Conservation (phyloP, 2,888 invertebrate genomes). For the Pocota personata region DNA sequence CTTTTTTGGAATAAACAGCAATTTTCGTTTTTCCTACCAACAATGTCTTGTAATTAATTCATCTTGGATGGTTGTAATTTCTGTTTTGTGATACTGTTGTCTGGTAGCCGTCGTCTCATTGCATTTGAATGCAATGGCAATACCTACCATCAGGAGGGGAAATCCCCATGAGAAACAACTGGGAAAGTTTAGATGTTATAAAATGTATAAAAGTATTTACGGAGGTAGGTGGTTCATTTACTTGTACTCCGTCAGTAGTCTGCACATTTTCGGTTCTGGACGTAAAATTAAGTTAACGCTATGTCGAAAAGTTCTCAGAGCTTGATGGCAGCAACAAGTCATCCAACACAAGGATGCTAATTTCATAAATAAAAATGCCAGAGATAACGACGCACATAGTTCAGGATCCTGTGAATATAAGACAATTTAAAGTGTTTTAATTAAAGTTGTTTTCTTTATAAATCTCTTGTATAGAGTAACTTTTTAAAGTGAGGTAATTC, state of each 20-base stretch:
- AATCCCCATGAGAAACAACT: constrained; percentile 81
- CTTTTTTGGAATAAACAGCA: not conserved
- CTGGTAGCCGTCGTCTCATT: constrained; percentile 79
- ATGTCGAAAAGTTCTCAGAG: constrained; percentile 62
- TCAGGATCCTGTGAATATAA: constrained; percentile 48
- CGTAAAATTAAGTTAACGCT: constrained; percentile 62
- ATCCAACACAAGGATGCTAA: constrained; percentile 64
- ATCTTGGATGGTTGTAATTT: constrained; percentile 71
- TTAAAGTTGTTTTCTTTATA: not conserved
- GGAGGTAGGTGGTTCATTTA: not conserved
- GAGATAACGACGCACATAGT: constrained; percentile 50
- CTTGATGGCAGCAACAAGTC: constrained; percentile 64
- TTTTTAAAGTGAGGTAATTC: not conserved
- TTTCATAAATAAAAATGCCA: constrained; percentile 67
- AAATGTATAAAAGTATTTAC: not conserved
- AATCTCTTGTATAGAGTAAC: not conserved
- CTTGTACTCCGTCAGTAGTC: constrained; percentile 59
- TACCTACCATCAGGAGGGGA: constrained; percentile 84
- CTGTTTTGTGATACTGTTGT: constrained; percentile 62
- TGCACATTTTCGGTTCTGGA: constrained; percentile 65
- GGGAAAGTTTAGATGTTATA: not conserved
- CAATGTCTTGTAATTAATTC: constrained; percentile 75
- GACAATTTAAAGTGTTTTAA: not conserved
- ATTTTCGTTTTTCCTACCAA: constrained; percentile 67
- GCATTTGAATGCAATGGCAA: constrained; percentile 84